A percentile compares a stretch with the other conserved stretches of the same genome.
Conservation (phyloP, 2,113 vertebrate species). For the Fregetta grallaria region DNA sequence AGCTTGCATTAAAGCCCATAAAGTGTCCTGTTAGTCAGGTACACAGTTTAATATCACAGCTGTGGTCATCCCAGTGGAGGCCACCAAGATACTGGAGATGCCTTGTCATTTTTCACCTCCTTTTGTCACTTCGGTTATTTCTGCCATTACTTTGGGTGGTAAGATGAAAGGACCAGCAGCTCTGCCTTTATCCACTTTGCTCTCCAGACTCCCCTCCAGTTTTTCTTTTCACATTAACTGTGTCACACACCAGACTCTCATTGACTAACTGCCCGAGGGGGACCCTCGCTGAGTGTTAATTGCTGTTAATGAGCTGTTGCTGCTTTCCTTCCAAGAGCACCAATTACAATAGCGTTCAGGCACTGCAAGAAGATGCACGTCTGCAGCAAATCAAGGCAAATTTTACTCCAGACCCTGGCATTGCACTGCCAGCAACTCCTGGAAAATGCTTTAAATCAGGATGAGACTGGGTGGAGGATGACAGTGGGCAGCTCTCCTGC, state of each 20-base stretch:
- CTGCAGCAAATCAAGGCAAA: background rate
- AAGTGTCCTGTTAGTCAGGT: background rate
- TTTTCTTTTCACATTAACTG: constrained; percentile 21
- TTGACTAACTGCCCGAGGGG: constrained; percentile 37
- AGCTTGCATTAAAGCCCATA: background rate
- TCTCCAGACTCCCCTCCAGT: background rate
- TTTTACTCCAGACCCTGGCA: background rate
- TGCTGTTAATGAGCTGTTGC: constrained; percentile 59
- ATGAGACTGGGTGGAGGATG: background rate
- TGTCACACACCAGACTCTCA: constrained; percentile 49
- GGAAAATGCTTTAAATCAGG: background rate
- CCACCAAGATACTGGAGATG: background rate
- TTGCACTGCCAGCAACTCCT: background rate
- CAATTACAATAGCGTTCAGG: background rate
- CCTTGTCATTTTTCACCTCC: background rate
- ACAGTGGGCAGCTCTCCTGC: background rate
- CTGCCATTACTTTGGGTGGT: background rate
- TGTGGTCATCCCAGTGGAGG: background rate
- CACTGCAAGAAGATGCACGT: background rate
- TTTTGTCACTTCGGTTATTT: background rate
- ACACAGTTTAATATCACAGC: background rate
- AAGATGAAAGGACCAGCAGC: constrained; percentile 2
- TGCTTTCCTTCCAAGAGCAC: constrained; percentile 39
- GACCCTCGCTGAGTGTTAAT: constrained; percentile 49
- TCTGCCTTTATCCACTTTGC: background rate